Conservation (phyloP, 92 coral and sea anemone genomes). For the Bergia sp. region DNA sequence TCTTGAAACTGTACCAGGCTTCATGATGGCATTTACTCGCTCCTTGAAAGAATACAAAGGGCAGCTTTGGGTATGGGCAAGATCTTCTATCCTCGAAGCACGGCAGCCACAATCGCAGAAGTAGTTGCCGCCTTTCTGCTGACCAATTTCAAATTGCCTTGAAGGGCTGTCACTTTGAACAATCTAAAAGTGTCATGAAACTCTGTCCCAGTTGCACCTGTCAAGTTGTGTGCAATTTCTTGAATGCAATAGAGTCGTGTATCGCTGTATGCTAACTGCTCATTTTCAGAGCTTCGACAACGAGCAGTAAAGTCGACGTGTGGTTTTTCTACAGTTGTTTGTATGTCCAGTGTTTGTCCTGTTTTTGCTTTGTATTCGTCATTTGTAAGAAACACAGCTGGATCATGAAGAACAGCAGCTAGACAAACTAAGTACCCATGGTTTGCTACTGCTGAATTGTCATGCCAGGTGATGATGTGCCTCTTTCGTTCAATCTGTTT, state of each 20-base stretch:
- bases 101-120: not conserved
- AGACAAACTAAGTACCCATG: constrained; percentile 43
- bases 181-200: not conserved
- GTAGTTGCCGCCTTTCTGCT: not conserved
- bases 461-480: constrained; percentile 38
- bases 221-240: not conserved
- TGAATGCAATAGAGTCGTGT: not conserved
- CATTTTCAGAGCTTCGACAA: constrained; percentile 15
- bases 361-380: constrained; percentile 33
- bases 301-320: constrained; percentile 24
- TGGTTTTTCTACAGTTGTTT: constrained; percentile 31
- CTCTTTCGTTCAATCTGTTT: constrained; percentile 19
- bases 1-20: not conserved
- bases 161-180: not conserved
- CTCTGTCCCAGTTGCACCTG: not conserved
- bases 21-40: not conserved
- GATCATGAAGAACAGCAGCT: constrained; percentile 28
- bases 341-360: constrained; percentile 18
- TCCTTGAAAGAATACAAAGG: not conserved
- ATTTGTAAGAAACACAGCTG: constrained; percentile 32
- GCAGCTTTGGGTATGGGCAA: not conserved
- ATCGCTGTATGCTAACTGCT: constrained; percentile 28
- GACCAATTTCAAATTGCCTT: not conserved
- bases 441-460: constrained; percentile 47
- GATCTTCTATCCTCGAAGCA: constrained; percentile 1